Percentiles rank a stretch among this genome's conserved stretches.
These are phyloP conservation scores for Branchellion lobata DNA, from an alignment of 2,888 invertebrate genomes.

Conservation along the genomic window DNA sequence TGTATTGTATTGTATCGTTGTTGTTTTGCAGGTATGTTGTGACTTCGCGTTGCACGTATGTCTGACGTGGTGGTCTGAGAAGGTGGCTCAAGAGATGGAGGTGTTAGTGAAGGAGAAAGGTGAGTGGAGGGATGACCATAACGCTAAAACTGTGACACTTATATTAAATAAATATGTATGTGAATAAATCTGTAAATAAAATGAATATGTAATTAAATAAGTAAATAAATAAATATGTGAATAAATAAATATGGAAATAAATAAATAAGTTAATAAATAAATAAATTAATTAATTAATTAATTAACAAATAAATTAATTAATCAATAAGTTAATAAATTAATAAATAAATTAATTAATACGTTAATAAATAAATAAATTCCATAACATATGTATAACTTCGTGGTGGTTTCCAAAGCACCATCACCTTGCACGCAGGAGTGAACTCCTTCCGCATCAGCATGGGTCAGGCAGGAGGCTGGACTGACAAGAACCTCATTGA, in stretches of 20 bases:
- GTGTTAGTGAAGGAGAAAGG: slow-evolving; percentile 74
- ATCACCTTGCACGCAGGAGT: too few species aligned
- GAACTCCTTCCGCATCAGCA: slow-evolving; percentile 90
- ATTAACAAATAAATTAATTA: background rate
- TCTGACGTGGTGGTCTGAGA: slow-evolving; percentile 80
- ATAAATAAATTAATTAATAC: too few species aligned
- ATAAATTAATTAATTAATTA: too few species aligned
- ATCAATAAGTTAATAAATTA: too few species aligned
- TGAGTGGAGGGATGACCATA: slow-evolving; percentile 50
- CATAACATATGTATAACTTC: too few species aligned
- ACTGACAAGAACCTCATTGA: slow-evolving; percentile 66
- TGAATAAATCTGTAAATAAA: background rate
- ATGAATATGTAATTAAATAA: too few species aligned
- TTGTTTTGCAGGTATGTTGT: slow-evolving; percentile 76
- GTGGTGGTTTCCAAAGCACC: too few species aligned
- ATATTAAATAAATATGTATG: background rate
- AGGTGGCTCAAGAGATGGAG: slow-evolving; percentile 78
- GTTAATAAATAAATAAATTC: too few species aligned
- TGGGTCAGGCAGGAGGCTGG: slow-evolving; percentile 81
- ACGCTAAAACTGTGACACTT: slow-evolving; percentile 42
- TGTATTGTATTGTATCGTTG: too few species aligned
- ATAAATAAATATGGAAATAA: too few species aligned
- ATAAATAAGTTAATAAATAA: too few species aligned
- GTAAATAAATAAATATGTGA: too few species aligned
- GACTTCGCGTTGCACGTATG: slow-evolving; percentile 92